These are phyloP conservation scores for Oreochromis grahami DNA, from an alignment of 2,797 vertebrate genomes.

Conservation along the genomic window DNA sequence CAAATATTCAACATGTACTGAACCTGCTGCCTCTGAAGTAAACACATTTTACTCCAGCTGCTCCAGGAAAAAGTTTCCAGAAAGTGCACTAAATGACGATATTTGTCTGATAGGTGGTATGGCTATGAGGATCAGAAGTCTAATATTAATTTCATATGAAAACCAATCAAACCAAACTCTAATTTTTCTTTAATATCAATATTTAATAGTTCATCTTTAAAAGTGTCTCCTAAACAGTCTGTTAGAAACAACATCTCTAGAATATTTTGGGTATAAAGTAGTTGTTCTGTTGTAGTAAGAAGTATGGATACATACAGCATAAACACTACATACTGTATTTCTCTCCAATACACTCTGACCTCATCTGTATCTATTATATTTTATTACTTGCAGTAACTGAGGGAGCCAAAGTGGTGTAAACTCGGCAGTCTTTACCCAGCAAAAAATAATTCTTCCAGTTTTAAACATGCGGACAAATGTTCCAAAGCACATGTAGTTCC, in stretches of 20 bases:
- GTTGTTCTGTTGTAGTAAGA: conserved; percentile 16
- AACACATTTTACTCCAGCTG: neutral
- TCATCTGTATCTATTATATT: neutral
- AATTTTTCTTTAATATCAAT: conserved; percentile 6
- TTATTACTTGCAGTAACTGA: neutral
- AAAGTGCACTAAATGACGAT: neutral
- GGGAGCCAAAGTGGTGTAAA: neutral
- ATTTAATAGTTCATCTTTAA: conserved; percentile 57
- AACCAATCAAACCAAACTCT: neutral
- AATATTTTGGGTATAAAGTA: conserved; percentile 41
- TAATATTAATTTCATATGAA: neutral
- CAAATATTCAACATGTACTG: neutral
- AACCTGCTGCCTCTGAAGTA: neutral
- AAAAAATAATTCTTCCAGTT: neutral
- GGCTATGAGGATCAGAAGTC: neutral
- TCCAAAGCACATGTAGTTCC: rapidly evolving
- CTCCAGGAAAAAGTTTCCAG: neutral
- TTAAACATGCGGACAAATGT: neutral
- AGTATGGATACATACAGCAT: conserved; percentile 26
- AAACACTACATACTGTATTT: conserved; percentile 35
- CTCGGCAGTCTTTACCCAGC: neutral
- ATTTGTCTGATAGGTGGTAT: neutral
- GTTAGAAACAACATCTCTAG: conserved; percentile 35
- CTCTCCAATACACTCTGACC: conserved; percentile 5
- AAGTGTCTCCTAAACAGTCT: conserved; percentile 47